phyloP scores from a whole-genome alignment of 2,797 vertebrate genomes.

The Lithobates sylvaticus region DNA sequence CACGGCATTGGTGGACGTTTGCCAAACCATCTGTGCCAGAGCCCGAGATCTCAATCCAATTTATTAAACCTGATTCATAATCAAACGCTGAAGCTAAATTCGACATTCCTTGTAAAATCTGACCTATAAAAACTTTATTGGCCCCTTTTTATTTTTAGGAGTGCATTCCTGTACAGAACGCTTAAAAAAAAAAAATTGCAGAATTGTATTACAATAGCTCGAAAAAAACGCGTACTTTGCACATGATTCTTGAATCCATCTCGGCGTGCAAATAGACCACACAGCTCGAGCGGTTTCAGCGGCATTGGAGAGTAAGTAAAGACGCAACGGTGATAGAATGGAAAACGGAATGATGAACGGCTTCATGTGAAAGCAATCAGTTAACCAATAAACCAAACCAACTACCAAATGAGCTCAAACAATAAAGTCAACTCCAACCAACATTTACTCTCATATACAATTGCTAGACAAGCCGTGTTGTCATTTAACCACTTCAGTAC shows the following conservation, averaged over 20 bases:
- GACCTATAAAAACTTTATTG: slow-evolving; percentile 76
- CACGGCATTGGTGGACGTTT: accelerated
- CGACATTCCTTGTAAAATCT: slow-evolving; percentile 72
- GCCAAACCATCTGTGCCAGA: slow-evolving; percentile 50
- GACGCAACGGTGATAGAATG: neutral
- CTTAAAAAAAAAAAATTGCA: slow-evolving; percentile 54
- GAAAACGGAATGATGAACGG: neutral
- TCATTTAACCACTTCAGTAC: no score
- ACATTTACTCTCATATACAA: no score
- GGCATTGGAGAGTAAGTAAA: neutral
- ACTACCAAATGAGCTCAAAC: no score
- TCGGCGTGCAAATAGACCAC: slow-evolving; percentile 63
- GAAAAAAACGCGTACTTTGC: slow-evolving; percentile 54
- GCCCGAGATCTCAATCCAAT: slow-evolving; percentile 51
- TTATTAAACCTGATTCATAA: slow-evolving; percentile 55
- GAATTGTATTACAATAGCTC: slow-evolving; percentile 65
- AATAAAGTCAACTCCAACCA: no score
- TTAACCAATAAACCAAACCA: no score
- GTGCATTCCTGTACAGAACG: slow-evolving; percentile 69
- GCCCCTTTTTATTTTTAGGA: slow-evolving; percentile 65
- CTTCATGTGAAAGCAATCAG: no score
- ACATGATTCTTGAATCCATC: neutral
- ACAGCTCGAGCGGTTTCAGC: slow-evolving; percentile 51
- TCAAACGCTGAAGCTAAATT: slow-evolving; percentile 63
- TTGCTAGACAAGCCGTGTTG: no score